A percentile compares a stretch with the other conserved stretches of the same genome.
These are phyloP conservation scores for Hetaerina americana DNA, from an alignment of 1,140 invertebrate genomes.

Conservation along the genomic window DNA sequence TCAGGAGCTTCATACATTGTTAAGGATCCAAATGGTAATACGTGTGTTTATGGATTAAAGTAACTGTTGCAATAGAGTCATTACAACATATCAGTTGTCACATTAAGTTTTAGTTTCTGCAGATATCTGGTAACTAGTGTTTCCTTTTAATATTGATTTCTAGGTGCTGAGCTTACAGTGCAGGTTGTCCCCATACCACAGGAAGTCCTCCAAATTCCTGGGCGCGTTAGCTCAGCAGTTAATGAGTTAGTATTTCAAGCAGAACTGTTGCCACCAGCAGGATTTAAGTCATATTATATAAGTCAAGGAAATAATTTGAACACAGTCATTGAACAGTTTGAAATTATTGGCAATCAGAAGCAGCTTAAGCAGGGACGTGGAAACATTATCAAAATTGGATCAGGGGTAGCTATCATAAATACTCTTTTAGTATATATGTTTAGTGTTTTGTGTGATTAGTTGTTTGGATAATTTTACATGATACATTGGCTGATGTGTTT, in stretches of 20 bases:
- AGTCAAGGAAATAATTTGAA: background rate
- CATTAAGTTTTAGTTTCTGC: background rate
- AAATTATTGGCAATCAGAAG: too few relatives aligned
- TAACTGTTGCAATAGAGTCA: too few relatives aligned
- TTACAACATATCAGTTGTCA: too few relatives aligned
- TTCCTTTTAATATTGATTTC: background rate
- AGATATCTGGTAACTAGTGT: background rate
- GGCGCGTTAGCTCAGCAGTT: constrained; percentile 21
- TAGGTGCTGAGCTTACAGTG: constrained; percentile 16
- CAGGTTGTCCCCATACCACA: constrained; percentile 23
- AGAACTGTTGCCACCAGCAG: constrained; percentile 29
- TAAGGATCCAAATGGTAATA: constrained; percentile 18
- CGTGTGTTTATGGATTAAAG: background rate
- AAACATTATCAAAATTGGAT: too few relatives aligned
- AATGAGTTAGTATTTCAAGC: constrained; percentile 34
- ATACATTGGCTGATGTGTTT: too few relatives aligned
- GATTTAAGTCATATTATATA: constrained; percentile 25
- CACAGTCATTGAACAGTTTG: too few relatives aligned
- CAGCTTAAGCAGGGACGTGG: too few relatives aligned
- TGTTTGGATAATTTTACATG: too few relatives aligned
- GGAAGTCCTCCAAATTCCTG: constrained; percentile 21
- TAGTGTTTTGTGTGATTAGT: too few relatives aligned
- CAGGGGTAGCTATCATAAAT: too few relatives aligned
- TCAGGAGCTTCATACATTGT: constrained; percentile 18
- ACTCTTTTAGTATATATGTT: too few relatives aligned